Conservation (phyloP, 2,797 vertebrate genomes). For the Falco peregrinus region DNA sequence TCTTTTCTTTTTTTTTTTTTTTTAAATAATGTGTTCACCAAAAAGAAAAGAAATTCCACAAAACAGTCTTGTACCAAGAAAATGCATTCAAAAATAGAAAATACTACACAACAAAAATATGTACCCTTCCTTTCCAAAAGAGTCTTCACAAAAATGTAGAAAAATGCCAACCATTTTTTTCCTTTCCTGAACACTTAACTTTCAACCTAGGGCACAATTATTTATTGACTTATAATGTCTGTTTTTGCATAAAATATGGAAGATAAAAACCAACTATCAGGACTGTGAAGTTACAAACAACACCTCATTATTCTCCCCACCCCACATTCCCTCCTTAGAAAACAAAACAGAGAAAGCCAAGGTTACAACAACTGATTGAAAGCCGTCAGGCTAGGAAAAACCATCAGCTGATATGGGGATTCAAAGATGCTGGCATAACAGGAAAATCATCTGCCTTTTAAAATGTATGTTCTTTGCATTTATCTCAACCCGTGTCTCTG, state of each 20-base stretch:
- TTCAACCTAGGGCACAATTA: constrained; percentile 83
- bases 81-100: constrained; percentile 89
- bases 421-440: constrained; percentile 48
- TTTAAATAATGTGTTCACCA: constrained; percentile 84
- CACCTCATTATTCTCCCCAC: constrained; percentile 66
- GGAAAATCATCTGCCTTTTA: constrained; percentile 70
- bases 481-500: background rate
- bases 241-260: constrained; percentile 86
- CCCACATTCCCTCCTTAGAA: constrained; percentile 70
- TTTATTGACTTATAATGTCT: constrained; percentile 80
- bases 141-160: constrained; percentile 86
- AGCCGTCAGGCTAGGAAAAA: constrained; percentile 63
- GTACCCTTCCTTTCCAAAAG: constrained; percentile 87
- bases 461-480: constrained; percentile 45
- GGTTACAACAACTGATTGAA: constrained; percentile 64
- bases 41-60: constrained; percentile 76
- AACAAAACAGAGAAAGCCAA: constrained; percentile 76
- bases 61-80: constrained; percentile 88
- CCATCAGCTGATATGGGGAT: constrained; percentile 39
- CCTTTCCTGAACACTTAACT: constrained; percentile 82
- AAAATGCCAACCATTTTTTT: constrained; percentile 81
- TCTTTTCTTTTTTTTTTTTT: constrained; percentile 75
- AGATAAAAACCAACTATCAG: constrained; percentile 81
- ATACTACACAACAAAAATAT: constrained; percentile 90
- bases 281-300: constrained; percentile 77